Evolutionary conservation across 1,140 invertebrate species (phyloP).

Genomic region (Trachelipus rathkii): DNA sequence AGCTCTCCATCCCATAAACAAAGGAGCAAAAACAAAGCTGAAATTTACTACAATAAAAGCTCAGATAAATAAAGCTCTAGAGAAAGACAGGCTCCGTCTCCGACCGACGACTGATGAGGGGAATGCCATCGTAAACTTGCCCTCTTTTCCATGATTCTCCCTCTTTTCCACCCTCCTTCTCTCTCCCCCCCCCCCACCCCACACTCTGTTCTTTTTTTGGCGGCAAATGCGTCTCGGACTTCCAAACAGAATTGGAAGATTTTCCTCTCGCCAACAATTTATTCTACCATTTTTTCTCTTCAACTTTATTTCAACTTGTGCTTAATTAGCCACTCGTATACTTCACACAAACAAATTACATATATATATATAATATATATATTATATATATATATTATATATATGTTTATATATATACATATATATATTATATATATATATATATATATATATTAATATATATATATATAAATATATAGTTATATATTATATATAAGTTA

Average conservation of each 20-base stretch:
- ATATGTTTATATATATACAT: not conserved
- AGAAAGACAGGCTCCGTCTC: constrained; percentile 10
- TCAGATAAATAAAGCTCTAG: constrained; percentile 9
- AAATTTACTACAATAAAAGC: constrained; percentile 13
- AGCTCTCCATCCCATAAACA: not conserved
- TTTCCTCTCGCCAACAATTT: not conserved
- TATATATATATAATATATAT: constrained; percentile 15
- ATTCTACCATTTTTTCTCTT: constrained; percentile 1
- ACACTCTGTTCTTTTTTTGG: not conserved
- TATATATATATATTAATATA: no score
- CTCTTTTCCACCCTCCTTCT: not conserved
- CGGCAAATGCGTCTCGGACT: not conserved
- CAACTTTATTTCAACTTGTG: constrained; percentile 10
- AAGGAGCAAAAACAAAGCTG: constrained; percentile 12
- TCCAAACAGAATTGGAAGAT: constrained; percentile 10
- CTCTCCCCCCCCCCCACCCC: not conserved
- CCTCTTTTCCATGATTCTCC: constrained; percentile 6
- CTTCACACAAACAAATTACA: not conserved
- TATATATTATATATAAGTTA: no score
- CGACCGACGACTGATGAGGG: constrained; percentile 9
- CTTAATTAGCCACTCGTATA: constrained; percentile 9
- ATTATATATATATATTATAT: constrained; percentile 15
- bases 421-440: no score
- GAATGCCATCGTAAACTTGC: constrained; percentile 11
- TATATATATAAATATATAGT: no score